phyloP scores from a whole-genome alignment of 2,888 invertebrate genomes.

The Cephus pulcher region DNA sequence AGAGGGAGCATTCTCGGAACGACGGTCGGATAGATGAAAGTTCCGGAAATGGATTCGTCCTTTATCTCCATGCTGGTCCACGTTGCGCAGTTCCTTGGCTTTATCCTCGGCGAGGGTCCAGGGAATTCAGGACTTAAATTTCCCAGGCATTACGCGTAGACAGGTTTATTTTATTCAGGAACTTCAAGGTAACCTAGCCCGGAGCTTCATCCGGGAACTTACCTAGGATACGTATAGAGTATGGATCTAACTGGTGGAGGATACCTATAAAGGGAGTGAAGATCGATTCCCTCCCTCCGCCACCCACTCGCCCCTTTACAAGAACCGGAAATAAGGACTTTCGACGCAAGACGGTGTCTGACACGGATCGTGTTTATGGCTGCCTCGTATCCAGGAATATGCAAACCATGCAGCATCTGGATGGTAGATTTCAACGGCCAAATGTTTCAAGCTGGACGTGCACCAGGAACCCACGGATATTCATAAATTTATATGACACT shows the following conservation, averaged over 20 bases:
- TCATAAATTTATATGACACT: background rate
- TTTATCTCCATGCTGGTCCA: background rate
- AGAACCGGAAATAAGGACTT: background rate
- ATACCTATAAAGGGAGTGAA: background rate
- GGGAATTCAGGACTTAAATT: background rate
- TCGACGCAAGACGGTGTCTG: background rate
- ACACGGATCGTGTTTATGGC: background rate
- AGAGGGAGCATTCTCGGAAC: background rate
- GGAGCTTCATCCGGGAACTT: background rate
- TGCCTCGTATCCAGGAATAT: background rate
- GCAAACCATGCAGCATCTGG: background rate
- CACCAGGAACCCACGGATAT: background rate
- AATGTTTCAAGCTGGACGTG: background rate
- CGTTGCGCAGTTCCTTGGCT: background rate
- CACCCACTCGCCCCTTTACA: background rate
- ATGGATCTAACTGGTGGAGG: background rate
- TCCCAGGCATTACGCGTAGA: background rate
- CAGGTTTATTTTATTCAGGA: background rate
- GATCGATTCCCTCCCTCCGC: background rate
- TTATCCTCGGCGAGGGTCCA: background rate
- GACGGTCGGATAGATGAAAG: background rate
- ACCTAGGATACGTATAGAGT: background rate
- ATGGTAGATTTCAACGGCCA: background rate
- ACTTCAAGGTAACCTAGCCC: background rate
- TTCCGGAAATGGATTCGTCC: constrained; percentile 1